Conservation (phyloP, 2,113 vertebrate genomes). For the Oophaga pumilio region DNA sequence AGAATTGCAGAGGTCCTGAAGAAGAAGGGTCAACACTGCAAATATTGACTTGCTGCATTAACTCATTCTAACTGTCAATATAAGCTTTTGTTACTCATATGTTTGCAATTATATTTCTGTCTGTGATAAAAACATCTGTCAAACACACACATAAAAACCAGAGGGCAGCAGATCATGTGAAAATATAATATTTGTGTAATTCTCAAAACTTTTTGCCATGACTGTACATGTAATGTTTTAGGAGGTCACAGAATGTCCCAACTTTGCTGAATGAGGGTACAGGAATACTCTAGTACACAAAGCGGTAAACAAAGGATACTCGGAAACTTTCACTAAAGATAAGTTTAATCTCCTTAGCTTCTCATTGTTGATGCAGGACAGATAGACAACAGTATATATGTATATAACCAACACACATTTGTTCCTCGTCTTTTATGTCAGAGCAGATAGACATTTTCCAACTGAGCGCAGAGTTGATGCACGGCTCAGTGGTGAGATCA, state of each 20-base stretch:
- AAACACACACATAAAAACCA: too few species aligned
- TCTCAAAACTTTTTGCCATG: too few species aligned
- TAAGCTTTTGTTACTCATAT: too few species aligned
- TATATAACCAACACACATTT: conserved; percentile 20
- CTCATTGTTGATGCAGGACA: neutral
- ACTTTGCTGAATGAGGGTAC: neutral
- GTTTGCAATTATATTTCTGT: too few species aligned
- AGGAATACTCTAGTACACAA: neutral
- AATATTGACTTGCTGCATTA: too few species aligned
- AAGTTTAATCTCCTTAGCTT: neutral
- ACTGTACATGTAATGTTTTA: neutral
- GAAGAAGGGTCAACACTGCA: too few species aligned
- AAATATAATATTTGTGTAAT: too few species aligned
- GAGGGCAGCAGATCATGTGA: too few species aligned
- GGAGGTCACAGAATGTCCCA: neutral
- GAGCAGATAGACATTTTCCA: conserved; percentile 21
- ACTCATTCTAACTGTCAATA: too few species aligned
- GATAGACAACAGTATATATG: neutral
- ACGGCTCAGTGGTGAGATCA: conserved; percentile 18
- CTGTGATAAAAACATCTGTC: too few species aligned
- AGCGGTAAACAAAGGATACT: neutral
- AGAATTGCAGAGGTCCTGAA: too few species aligned
- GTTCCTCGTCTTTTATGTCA: conserved; percentile 25
- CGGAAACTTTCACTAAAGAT: neutral
- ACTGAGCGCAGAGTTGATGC: conserved; percentile 4